Conservation (phyloP, 2,797 vertebrate genomes). For the Danio kyathit region DNA sequence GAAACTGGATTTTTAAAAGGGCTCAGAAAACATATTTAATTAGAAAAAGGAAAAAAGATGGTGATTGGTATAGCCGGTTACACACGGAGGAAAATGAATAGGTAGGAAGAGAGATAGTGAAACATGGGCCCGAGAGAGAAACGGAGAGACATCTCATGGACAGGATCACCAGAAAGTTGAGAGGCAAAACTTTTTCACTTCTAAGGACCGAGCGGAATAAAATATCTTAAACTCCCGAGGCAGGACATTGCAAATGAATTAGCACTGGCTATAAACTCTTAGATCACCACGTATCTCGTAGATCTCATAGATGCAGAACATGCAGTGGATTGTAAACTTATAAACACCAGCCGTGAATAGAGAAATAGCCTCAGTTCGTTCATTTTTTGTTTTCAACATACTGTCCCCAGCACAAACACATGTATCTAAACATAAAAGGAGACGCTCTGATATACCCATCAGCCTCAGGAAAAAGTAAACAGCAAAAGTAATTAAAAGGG, state of each 20-base stretch:
- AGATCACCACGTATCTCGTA: conserved; percentile 13
- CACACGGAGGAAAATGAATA: conserved; percentile 74
- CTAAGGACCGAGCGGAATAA: neutral
- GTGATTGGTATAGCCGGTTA: conserved; percentile 76
- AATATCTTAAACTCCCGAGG: neutral
- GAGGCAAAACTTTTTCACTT: conserved; percentile 5
- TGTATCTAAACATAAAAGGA: conserved; percentile 66
- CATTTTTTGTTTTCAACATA: conserved; percentile 62
- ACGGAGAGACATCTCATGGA: conserved; percentile 38
- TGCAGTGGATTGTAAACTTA: neutral
- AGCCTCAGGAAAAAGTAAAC: conserved; percentile 71
- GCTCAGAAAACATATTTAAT: conserved; percentile 86
- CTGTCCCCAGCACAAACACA: conserved; percentile 65
- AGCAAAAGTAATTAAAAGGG: conserved; percentile 71
- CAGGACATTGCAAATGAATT: conserved; percentile 18
- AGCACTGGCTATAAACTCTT: neutral
- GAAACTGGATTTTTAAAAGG: conserved; percentile 83
- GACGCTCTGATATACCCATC: conserved; percentile 63
- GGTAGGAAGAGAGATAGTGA: conserved; percentile 70
- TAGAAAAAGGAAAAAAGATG: conserved; percentile 74
- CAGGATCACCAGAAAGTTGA: neutral
- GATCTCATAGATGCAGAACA: conserved; percentile 15
- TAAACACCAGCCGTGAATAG: conserved; percentile 10
- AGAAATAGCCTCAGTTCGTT: conserved; percentile 48
- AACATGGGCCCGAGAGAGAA: conserved; percentile 62